Evolutionary conservation across 2,113 vertebrate species (phyloP).

Genomic region (Oryzias curvinotus): DNA sequence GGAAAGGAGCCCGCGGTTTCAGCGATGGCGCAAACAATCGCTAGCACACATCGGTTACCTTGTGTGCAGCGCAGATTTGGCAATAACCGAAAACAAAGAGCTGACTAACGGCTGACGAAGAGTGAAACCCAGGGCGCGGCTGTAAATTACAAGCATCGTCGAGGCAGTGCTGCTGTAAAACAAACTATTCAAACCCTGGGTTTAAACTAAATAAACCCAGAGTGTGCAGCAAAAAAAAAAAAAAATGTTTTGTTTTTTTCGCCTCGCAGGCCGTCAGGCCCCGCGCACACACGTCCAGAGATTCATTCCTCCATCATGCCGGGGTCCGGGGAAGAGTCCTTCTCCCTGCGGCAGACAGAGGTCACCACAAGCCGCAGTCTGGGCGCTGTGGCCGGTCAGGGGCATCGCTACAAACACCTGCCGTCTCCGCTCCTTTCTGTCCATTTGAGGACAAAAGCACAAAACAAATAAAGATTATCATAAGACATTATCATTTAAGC

Average conservation of each 20-base stretch:
- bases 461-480: too few species aligned
- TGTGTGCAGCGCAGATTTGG: not conserved
- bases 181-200: too few species aligned
- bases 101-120: conserved; percentile 29
- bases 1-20: conserved; percentile 11
- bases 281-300: conserved; percentile 9
- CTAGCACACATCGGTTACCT: conserved; percentile 42
- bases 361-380: conserved; percentile 42
- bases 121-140: not conserved
- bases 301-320: not conserved
- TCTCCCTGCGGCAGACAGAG: conserved; percentile 53
- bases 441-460: too few species aligned
- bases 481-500: too few species aligned
- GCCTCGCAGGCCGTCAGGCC: not conserved
- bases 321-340: conserved; percentile 1
- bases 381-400: not conserved
- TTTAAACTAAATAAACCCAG: not conserved
- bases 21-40: conserved; percentile 35
- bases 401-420: not conserved
- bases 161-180: not conserved
- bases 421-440: not conserved
- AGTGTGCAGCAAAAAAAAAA: not conserved
- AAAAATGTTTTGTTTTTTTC: not conserved
- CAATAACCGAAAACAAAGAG: not conserved
- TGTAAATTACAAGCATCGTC: not conserved